Evolutionary conservation across 2,888 invertebrate species (phyloP), one percentile per base, ranked within the genome.

Genomic region (Carcina quercana): DNA sequence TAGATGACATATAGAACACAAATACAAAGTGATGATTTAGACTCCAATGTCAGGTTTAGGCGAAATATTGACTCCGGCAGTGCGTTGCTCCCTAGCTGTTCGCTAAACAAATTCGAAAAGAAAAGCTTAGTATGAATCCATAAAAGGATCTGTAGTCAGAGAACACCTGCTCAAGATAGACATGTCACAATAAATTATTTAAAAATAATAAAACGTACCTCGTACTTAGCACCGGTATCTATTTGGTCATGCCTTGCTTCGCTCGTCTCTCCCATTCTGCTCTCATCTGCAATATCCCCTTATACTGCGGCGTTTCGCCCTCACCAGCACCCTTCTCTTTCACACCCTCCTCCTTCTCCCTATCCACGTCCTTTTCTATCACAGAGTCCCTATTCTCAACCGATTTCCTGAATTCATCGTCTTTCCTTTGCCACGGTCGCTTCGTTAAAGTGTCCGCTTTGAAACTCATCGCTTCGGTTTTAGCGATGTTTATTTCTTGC

Each of bases 211-310:
- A n/a, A n/a, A n/a, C n/a, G n/a, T 20, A 37, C 28, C 31, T 31
- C 62, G 59, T 59, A 63, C 64, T 57, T 78, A 80, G 82, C 80
- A 80, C 80, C 79, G 59, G 52, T 42, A 40, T 63, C 69, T 74
- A 85, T 75, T 88, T 88, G 75, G 86, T 87, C 78, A 87, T 86
- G 50, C 87, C 90, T 69, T 90, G 89, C 69, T 91, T 90, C 20
- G 91, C 91, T 46, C 92, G 80, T 50, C 91, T 86, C 64, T 92
- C 92, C 92, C 92, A 92, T 58, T 92, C 91, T 4, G 91, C 91
- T 35, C 89, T 86, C 56, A 91, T 86, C 56, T 91, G 91, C 59
- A 90, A 86, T 43, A 92, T 91, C 38, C 91, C 89, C 57, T 91
- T 91, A 52, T 90, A 89, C 57, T 86, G 86, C 25, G 86, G 86